Evolutionary conservation across 2,797 vertebrate species (phyloP), one percentile per base, ranked within the genome.

Genomic region (Onychomys arenicola): DNA sequence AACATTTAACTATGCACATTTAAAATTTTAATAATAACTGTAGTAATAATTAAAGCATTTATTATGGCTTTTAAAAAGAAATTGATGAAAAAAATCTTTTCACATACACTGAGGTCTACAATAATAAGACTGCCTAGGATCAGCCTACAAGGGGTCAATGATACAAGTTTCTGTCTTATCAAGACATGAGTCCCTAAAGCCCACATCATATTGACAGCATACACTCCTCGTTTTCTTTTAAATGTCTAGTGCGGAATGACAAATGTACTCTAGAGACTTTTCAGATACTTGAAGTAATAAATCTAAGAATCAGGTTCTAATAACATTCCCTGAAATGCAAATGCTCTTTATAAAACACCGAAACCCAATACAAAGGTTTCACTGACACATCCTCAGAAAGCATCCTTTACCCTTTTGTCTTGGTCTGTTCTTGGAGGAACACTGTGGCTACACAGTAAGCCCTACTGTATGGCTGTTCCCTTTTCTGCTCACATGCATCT

Each of bases 221-320:
- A 90, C 0, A 71, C 4, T 77, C 27, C 49, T 87, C 90, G 69
- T 46, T 92, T 80, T 95, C 43, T 95, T 96, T 96, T 52, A 93
- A 87, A 95, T 73, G 46, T 67, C 71, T 49, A 95, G 34, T 17
- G 3, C 43, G 84, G 25, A 96, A 95, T 82, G 49, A 95, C 11
- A 93, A 96, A 93, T 77, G 27, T 55, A 10, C 78, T 92, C 4
- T 77, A 89, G 46, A 69, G 11, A 71, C 34, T 46, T 57, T 69
- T 69, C 63, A 82, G 34, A 92, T 71, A 52, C 90, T 14, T 92
- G 78, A 89, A 71, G 21, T 73, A 37, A 59, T 73, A 96, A 87
- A 95, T 75, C 87, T 94, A 61, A 96, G 29, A 91, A 94, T 55
- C 69, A 55, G 19, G 8, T 81, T 55, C 95, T 81, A 91, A 91